Conservation (phyloP, 2,113 vertebrate genomes). For the Anguilla rostrata region DNA sequence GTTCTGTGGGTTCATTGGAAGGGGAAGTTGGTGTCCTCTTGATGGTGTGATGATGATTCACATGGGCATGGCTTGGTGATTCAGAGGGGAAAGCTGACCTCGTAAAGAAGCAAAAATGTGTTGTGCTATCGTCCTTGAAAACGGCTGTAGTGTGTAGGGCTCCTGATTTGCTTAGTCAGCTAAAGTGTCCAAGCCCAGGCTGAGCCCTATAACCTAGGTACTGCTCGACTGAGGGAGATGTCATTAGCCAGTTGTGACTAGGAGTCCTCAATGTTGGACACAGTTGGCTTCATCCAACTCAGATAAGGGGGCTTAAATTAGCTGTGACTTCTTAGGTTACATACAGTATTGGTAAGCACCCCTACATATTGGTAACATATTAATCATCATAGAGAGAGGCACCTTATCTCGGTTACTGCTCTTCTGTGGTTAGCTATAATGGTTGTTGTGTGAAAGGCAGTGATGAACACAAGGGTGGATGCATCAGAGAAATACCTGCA, state of each 20-base stretch:
- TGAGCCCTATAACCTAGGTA: not conserved
- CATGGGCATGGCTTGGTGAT: not conserved
- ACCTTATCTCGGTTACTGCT: no score
- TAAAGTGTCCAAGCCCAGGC: not conserved
- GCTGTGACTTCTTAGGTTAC: no score
- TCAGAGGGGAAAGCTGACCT: constrained; percentile 1
- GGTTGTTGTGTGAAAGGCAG: no score
- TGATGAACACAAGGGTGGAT: no score
- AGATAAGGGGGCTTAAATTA: no score
- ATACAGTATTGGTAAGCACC: no score
- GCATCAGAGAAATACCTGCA: no score
- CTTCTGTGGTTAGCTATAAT: no score
- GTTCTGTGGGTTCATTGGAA: not conserved
- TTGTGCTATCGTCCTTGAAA: not conserved
- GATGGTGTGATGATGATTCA: not conserved
- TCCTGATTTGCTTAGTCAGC: no score
- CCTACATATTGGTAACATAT: no score
- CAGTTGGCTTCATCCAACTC: no score
- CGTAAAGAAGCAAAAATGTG: not conserved
- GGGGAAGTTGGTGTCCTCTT: not conserved
- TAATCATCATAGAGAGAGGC: no score
- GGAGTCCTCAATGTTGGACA: not conserved
- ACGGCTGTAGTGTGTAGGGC: not conserved
- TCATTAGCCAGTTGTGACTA: not conserved
- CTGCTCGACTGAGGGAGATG: not conserved